These are phyloP conservation scores for Caenorhabditis sp. DNA, from an alignment of 2,888 invertebrate species.

Conservation along the genomic window DNA sequence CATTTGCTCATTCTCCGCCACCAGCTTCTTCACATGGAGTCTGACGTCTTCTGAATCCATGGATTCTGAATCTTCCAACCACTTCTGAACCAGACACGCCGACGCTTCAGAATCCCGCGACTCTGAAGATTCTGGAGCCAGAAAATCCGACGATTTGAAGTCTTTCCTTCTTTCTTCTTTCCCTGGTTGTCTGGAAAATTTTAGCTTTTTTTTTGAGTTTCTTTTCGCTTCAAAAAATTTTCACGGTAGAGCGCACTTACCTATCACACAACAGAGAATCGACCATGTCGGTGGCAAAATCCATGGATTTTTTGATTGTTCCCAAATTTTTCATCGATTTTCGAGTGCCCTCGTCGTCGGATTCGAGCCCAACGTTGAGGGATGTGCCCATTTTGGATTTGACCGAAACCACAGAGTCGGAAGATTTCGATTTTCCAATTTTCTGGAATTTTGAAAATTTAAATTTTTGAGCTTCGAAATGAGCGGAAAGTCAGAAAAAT, in stretches of 20 bases:
- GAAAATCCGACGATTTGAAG: neutral
- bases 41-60: slow-evolving; percentile 34
- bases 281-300: slow-evolving; percentile 45
- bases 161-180: neutral
- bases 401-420: slow-evolving; percentile 45
- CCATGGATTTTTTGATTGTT: slow-evolving; percentile 22
- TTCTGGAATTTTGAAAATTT: slow-evolving; percentile 38
- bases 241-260: neutral
- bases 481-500: too few species aligned
- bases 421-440: slow-evolving; percentile 54
- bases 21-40: slow-evolving; percentile 31
- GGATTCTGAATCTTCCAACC: slow-evolving; percentile 39
- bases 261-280: slow-evolving; percentile 25
- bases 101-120: slow-evolving; percentile 4
- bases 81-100: slow-evolving; percentile 43
- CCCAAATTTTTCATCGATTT: slow-evolving; percentile 43
- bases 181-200: neutral
- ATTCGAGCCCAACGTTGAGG: slow-evolving; percentile 42
- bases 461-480: too few species aligned
- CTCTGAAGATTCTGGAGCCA: neutral
- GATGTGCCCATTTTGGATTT: slow-evolving; percentile 40
- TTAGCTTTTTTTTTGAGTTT: too few species aligned
- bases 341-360: slow-evolving; percentile 47
- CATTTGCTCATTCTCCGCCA: slow-evolving; percentile 43
- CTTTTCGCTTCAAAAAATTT: neutral